Percentiles rank a stretch among this genome's conserved stretches.
Conservation (phyloP, 2,113 vertebrate genomes). For the Muntiacus muntjak region DNA sequence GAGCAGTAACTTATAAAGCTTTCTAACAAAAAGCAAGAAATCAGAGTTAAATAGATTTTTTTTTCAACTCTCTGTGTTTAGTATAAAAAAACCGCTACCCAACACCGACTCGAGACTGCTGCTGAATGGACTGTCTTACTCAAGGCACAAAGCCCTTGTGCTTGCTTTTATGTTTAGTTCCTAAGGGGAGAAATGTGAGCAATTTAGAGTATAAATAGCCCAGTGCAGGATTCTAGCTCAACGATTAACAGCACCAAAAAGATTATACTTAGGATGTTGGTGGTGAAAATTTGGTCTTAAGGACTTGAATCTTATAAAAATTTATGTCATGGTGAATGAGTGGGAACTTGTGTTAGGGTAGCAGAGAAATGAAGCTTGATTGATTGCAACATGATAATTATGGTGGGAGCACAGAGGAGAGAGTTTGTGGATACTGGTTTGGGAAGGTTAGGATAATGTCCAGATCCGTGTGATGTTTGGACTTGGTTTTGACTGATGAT, state of each 20-base stretch:
- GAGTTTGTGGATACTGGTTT: neutral
- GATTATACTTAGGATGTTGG: neutral
- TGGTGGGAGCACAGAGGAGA: neutral
- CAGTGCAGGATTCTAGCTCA: neutral
- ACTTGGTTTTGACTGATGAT: neutral
- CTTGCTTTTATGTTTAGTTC: conserved; percentile 11
- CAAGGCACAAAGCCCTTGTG: neutral
- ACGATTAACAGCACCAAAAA: neutral
- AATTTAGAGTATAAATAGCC: conserved; percentile 44
- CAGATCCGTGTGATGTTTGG: neutral
- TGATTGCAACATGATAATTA: neutral
- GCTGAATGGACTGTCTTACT: neutral
- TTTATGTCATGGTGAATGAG: neutral
- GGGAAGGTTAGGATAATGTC: neutral
- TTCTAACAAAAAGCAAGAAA: conserved; percentile 54
- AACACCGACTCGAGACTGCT: neutral
- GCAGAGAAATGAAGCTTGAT: neutral
- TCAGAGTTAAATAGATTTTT: conserved; percentile 35
- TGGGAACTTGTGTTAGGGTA: neutral
- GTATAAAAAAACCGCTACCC: neutral
- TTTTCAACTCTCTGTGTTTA: fast-evolving
- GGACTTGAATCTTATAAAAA: neutral
- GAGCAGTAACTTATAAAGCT: conserved; percentile 51
- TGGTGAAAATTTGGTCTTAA: neutral
- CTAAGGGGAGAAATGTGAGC: conserved; percentile 27